Evolutionary conservation across 2,113 vertebrate genomes (phyloP), one percentile per base, ranked within the genome.

Genomic region (Chitala chitala): DNA sequence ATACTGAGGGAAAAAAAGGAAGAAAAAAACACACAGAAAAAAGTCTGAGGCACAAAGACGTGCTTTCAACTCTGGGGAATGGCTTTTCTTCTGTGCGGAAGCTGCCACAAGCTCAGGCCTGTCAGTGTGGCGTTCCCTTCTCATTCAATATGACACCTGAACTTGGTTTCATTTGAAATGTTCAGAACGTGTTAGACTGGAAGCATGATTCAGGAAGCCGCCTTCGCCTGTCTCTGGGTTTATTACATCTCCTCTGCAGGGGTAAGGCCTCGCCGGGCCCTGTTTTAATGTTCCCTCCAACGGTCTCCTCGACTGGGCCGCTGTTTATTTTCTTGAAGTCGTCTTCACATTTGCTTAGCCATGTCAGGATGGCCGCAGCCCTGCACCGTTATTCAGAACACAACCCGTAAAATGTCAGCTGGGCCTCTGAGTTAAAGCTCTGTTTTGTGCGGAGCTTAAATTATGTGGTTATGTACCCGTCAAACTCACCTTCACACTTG

Each of bases 141-240:
- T 69, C 68, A 69, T 69, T 69, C 48, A 69, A 69, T 69, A 69
- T 69, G 68, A 69, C 68, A 69, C 68, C 68, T 69, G 48, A 69
- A 50, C 68, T 69, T 51, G 33, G 48, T 31, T 69, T 69, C 26
- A 69, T 51, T 69, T 69, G 44, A 51, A 69, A 69, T 69, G 46
- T 69, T 69, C 48, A 31, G 68, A 68, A 69, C 17, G 68, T 69
- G 68, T 69, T 69, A 69, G 68, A 48, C 24, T 53, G 29, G 46
- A 26, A 69, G 48, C 68, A 51, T 69, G 64, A 68, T 68, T 46
- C 42, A 48, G 64, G 64, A 68, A 68, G 64, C 22, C 4, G 63
- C n/a, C 64, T 68, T 68, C 42, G 29, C 64, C 46, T 42, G 12
- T 9, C 64, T 68, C 10, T 68, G 64, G 42, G 42, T 48, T 48